A percentile compares a stretch with the other conserved stretches of the same genome.
Conservation (phyloP, 2,888 invertebrate species). For the Torymus aiolomorphi region DNA sequence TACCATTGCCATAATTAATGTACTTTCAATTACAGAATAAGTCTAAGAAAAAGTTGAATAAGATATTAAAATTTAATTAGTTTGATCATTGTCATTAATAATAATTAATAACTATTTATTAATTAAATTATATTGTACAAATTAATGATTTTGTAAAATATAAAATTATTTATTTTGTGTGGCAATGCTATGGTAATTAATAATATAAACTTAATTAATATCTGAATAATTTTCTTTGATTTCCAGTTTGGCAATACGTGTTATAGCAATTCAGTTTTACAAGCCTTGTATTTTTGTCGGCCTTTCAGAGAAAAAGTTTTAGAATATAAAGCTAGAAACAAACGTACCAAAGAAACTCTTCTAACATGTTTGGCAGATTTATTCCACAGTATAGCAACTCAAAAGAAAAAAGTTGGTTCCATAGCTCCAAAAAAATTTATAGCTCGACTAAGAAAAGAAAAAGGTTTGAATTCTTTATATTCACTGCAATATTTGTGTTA, state of each 20-base stretch:
- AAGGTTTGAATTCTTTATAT: constrained; percentile 80
- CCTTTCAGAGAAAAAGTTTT: constrained; percentile 99
- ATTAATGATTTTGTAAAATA: constrained; percentile 16
- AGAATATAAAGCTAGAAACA: constrained; percentile 97
- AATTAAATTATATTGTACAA: background rate
- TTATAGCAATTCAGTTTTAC: constrained; percentile 99
- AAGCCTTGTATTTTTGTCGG: constrained; percentile 99
- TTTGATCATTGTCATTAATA: background rate
- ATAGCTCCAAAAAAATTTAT: constrained; percentile 99
- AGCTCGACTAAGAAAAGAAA: constrained; percentile 97
- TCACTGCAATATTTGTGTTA: background rate
- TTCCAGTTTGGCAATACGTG: constrained; percentile 99
- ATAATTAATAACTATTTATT: background rate
- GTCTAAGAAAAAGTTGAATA: too few species aligned
- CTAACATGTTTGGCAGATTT: constrained; percentile 98
- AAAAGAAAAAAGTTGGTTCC: constrained; percentile 99
- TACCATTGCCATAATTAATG: too few species aligned
- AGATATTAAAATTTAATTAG: too few species aligned
- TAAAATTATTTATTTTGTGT: constrained; percentile 17
- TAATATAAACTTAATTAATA: constrained; percentile 31
- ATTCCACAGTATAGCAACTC: constrained; percentile 99
- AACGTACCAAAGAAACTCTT: constrained; percentile 96
- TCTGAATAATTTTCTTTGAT: constrained; percentile 60
- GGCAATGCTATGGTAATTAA: background rate
- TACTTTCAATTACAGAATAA: too few species aligned